Evolutionary conservation across 1,140 invertebrate genomes (phyloP).

Genomic region (Eupristina koningsbergeri): DNA sequence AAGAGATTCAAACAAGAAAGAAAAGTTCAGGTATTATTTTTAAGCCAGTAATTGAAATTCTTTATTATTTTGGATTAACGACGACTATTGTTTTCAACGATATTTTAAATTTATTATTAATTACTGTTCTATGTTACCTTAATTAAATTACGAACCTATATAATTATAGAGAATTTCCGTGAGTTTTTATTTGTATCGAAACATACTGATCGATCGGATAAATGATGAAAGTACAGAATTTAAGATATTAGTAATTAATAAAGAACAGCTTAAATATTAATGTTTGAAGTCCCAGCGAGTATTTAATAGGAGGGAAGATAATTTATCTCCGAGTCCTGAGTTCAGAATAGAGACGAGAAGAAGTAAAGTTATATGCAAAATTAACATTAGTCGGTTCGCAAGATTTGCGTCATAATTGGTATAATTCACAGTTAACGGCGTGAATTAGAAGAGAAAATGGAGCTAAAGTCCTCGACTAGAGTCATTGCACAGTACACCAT

Average conservation of each 20-base stretch:
- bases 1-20: no score
- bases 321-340: background rate
- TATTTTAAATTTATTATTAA: no score
- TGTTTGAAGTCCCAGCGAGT: background rate
- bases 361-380: background rate
- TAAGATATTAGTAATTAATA: background rate
- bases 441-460: background rate
- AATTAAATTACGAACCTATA: background rate
- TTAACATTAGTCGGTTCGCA: background rate
- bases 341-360: no score
- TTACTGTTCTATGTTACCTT: no score
- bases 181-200: background rate
- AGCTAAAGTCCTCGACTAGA: background rate
- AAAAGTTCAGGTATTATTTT: no score
- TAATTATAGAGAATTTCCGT: background rate
- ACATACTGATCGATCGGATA: background rate
- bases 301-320: background rate
- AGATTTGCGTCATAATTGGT: constrained; percentile 9
- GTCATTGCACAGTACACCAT: background rate
- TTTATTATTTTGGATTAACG: no score
- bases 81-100: no score
- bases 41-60: no score
- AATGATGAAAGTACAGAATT: background rate
- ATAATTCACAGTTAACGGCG: background rate
- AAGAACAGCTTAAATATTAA: background rate